Evolutionary conservation across 2,797 vertebrate genomes (phyloP).

Genomic region (Acipenser ruthenus): DNA sequence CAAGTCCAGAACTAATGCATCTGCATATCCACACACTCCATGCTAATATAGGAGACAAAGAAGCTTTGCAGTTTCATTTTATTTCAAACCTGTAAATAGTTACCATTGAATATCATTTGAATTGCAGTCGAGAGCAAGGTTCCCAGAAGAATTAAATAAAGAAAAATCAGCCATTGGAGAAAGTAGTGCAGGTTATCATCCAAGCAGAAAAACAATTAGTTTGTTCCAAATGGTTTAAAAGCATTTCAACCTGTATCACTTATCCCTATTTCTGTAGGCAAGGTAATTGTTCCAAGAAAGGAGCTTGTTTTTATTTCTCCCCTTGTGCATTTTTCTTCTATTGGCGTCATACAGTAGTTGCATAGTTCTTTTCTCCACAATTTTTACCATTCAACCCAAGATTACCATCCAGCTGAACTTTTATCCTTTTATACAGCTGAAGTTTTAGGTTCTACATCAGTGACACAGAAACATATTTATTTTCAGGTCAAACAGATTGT

Average conservation of each 20-base stretch:
- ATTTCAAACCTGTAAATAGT: too few relatives aligned
- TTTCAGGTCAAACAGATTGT: conserved; percentile 37
- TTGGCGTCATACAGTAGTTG: too few relatives aligned
- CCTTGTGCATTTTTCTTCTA: conserved; percentile 39
- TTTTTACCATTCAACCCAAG: conserved; percentile 5
- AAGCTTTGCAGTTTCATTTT: too few relatives aligned
- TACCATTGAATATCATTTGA: neutral
- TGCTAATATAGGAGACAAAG: too few relatives aligned
- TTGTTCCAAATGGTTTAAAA: conserved; percentile 40
- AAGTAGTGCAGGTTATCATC: conserved; percentile 38
- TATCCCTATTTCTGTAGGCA: conserved; percentile 52
- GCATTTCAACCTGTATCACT: conserved; percentile 50
- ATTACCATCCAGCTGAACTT: conserved; percentile 30
- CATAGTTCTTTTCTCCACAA: conserved; percentile 16
- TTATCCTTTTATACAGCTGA: conserved; percentile 15
- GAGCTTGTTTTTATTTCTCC: conserved; percentile 66
- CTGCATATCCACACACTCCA: too few relatives aligned
- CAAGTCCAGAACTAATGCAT: too few relatives aligned
- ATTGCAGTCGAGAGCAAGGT: neutral
- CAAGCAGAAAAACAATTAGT: conserved; percentile 40
- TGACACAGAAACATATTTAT: conserved; percentile 39
- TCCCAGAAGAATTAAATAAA: conserved; percentile 8
- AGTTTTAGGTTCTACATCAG: conserved; percentile 21
- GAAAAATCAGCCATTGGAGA: conserved; percentile 32
- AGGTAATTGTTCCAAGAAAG: conserved; percentile 56